Base-by-base conservation (phyloP, 2,113 vertebrate species). In the Talpa occidentalis region DNA sequence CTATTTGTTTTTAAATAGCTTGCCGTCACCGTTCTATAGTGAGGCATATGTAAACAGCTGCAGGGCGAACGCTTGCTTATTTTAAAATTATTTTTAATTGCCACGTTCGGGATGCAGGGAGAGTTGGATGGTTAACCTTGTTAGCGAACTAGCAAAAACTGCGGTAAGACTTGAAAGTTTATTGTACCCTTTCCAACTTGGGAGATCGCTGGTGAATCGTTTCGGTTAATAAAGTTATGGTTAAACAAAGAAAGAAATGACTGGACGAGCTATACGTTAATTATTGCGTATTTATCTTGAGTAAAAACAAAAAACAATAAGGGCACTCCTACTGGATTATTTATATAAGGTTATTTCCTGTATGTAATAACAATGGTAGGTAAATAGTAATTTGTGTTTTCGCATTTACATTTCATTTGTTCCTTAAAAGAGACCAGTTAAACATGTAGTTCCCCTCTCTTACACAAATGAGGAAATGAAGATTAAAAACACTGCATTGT, bases 141-240 rank as follows among this genome's bases (percentile, higher is more conserved):
- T 83, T 83, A 86, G 74, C 11, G 54, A 91, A 93, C 59, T 89
- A 52, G 52, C 4, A 37, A 87, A 15, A n/a, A 76, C n/a, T 44
- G 37, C 54, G 22, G 67, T 67, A 80, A 79, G 70, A 66, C 37
- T 79, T 66, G 26, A 84, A 95, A 95, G 96, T 96, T 96, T 54
- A 42, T n/a, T 67, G 78, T 60, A 93, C 67, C 78, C 73, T 94
- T 95, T 95, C 26, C 86, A 88, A 26, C 89, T 92, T 76, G 72
- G 85, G 59, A 76, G 56, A 59, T 60, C 0, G 14, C 73, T 84
- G 52, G 40, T 70, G 22, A 86, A 70, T 74, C 67, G 66, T 94
- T 94, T 72, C 54, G 42, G 72, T 96, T 67, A 54, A 62, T 89
- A 15, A 94, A 83, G 87, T 97, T 80, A 91, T 40, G 72, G 77